These are phyloP conservation scores for Pterois miles DNA, from an alignment of 2,797 vertebrate genomes.

Conservation along the genomic window DNA sequence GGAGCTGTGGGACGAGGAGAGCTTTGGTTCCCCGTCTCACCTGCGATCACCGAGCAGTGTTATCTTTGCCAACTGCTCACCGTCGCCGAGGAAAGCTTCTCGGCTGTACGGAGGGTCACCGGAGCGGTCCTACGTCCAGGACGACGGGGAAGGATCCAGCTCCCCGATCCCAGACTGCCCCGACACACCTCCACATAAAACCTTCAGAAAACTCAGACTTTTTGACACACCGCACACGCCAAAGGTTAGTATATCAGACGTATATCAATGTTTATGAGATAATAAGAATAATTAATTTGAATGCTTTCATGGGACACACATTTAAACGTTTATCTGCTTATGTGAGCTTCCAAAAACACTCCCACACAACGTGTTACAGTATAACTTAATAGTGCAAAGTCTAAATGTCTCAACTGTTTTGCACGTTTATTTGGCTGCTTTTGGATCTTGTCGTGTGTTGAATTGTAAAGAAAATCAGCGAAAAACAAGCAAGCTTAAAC, in stretches of 20 bases:
- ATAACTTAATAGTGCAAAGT: neutral
- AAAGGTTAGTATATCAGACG: constrained; percentile 85
- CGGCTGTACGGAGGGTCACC: constrained; percentile 78
- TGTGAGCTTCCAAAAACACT: neutral
- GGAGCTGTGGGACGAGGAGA: constrained; percentile 92
- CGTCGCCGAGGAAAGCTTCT: constrained; percentile 83
- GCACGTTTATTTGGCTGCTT: neutral
- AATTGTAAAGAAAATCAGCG: neutral
- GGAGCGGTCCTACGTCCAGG: constrained; percentile 61
- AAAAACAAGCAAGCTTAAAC: neutral
- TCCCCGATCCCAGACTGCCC: constrained; percentile 90
- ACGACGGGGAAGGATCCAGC: constrained; percentile 79
- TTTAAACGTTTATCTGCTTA: too few species aligned
- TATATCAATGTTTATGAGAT: neutral
- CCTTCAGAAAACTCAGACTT: constrained; percentile 93
- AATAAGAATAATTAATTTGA: too few species aligned
- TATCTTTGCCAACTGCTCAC: constrained; percentile 82
- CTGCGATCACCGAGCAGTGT: constrained; percentile 78
- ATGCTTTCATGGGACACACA: neutral
- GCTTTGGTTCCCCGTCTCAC: constrained; percentile 88
- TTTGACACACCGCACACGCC: constrained; percentile 98
- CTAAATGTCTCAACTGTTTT: neutral
- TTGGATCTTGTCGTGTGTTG: neutral
- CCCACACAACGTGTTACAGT: neutral
- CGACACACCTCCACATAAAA: constrained; percentile 96